Base-by-base conservation (phyloP, 2,113 vertebrate genomes). In the Apus apus region DNA sequence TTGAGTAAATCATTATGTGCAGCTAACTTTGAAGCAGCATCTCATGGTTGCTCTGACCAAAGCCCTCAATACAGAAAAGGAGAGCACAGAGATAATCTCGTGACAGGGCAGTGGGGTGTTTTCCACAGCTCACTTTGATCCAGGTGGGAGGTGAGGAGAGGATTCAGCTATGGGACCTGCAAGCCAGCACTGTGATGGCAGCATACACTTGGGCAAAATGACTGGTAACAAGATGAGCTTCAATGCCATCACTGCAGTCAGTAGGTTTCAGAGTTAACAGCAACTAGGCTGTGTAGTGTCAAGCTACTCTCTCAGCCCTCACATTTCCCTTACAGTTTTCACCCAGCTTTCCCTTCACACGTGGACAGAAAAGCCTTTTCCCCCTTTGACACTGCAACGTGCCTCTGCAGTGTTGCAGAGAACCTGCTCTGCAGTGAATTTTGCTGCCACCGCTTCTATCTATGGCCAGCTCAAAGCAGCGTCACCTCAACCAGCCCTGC, bases 151-250 rank as follows among this genome's bases (percentile, higher is more conserved):
- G 5, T 14, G 10, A 6, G 6, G 25, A 70, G 29, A 54, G 15
- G 16, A 54, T 56, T 38, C 60, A 48, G 26, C 85, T 71, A 8
- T 13, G 34, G 43, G 56, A 46, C 26, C 48, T 30, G 29, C 40
- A 54, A 72, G 5, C 25, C 36, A 29, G 64, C 67, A 27, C 36
- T 30, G 27, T 0, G 5, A 76, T 22, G 70, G 56, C 43, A 89
- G 61, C 43, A 45, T 1, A 0, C 0, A 2, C 40, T 80, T 45
- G 9, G 7, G 38, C 7, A 0, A 58, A 89, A 43, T 6, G 1
- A 38, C 58, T 68, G 30, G 10, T 48, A 74, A 73, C 0, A 2
- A 78, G 13, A 67, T 9, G n/a, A 53, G 45, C 18, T 48, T 70
- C 54, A 60, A 27, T 3, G 22, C 4, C 27, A 46, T 20, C 19